phyloP scores from a whole-genome alignment of 2,888 invertebrate species.

The Leucania comma region DNA sequence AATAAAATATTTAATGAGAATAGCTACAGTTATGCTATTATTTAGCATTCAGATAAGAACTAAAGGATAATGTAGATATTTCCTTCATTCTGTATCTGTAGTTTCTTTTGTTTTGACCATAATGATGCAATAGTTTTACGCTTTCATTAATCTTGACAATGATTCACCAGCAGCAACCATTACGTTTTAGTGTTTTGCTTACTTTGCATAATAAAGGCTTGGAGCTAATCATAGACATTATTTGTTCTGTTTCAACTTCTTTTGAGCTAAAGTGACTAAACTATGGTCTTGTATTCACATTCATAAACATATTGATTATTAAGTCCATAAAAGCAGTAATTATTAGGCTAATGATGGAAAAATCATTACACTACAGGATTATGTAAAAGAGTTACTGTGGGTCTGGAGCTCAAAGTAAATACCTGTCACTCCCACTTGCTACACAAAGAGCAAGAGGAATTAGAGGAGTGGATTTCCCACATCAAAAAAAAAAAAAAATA shows the following conservation, averaged over 20 bases:
- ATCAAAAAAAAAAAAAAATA: too few relatives aligned
- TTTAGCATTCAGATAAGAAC: not conserved
- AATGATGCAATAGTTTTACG: conserved; percentile 34
- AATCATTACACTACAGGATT: too few relatives aligned
- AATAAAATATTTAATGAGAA: not conserved
- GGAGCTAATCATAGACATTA: conserved; percentile 17
- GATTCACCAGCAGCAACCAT: conserved; percentile 40
- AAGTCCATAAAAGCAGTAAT: not conserved
- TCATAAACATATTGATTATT: not conserved
- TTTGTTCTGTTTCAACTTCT: conserved; percentile 4
- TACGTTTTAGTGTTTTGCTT: conserved; percentile 42
- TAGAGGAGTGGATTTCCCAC: too few relatives aligned
- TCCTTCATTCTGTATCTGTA: not conserved
- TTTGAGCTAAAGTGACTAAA: not conserved
- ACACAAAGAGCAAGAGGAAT: too few relatives aligned
- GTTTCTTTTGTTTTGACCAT: conserved; percentile 48
- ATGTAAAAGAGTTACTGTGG: too few relatives aligned
- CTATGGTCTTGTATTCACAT: not conserved
- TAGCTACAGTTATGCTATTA: not conserved
- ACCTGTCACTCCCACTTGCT: too few relatives aligned
- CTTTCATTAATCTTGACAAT: conserved; percentile 43
- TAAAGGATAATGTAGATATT: conserved; percentile 1
- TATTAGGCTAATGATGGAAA: too few relatives aligned
- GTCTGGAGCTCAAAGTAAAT: too few relatives aligned
- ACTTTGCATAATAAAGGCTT: conserved; percentile 41